phyloP scores from a whole-genome alignment of 1,140 invertebrate genomes.

The Vollenhovia emeryi region DNA sequence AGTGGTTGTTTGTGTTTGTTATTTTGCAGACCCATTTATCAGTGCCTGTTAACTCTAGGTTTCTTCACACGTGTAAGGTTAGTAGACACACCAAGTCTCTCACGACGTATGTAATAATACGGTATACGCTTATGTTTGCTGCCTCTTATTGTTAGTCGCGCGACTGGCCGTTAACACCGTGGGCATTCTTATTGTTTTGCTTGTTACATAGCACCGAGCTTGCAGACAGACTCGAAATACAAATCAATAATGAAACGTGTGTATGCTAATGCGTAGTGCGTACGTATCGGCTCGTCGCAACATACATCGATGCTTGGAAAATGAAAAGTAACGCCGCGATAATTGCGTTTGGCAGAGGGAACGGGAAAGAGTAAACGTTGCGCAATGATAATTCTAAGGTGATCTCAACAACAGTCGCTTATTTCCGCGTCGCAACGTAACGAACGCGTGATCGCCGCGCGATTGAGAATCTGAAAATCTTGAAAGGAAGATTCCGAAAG shows the following conservation, averaged over 20 bases:
- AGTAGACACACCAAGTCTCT: constrained; percentile 81
- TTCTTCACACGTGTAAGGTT: constrained; percentile 92
- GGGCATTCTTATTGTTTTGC: constrained; percentile 42
- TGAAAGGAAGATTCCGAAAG: not conserved
- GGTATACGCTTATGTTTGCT: constrained; percentile 38
- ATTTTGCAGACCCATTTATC: constrained; percentile 95
- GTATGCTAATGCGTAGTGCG: constrained; percentile 34
- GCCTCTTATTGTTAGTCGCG: not conserved
- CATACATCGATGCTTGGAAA: not conserved
- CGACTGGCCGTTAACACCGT: constrained; percentile 43
- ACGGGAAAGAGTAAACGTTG: not conserved
- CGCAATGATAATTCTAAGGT: not conserved
- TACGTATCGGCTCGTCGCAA: constrained; percentile 29
- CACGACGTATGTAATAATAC: constrained; percentile 47
- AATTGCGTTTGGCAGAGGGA: constrained; percentile 1
- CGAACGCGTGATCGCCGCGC: not conserved
- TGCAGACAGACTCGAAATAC: constrained; percentile 51
- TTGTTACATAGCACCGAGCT: constrained; percentile 59
- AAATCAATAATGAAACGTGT: constrained; percentile 33
- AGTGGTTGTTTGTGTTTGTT: constrained; percentile 88
- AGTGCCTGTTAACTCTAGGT: constrained; percentile 94
- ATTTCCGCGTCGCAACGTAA: not conserved
- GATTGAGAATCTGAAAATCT: not conserved
- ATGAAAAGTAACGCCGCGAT: not conserved
- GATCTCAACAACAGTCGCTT: not conserved